Evolutionary conservation across 2,797 vertebrate genomes (phyloP), one percentile per base, ranked within the genome.

Genomic region (Phaenicophaeus curvirostris): DNA sequence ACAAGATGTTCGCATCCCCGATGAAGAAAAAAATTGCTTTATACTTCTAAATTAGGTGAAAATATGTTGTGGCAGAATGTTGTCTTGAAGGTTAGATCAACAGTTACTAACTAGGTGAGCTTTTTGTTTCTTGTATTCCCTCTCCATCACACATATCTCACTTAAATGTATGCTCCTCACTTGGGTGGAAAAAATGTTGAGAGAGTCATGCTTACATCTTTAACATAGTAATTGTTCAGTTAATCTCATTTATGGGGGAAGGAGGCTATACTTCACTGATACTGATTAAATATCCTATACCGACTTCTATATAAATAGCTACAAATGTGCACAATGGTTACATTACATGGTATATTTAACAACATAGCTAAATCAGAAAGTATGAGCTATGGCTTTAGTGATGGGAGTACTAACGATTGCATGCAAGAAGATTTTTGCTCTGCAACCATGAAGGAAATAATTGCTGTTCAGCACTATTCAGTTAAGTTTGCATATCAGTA

Each of bases 321-420:
- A 96, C 80, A 92, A 95, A 93, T 93, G 46, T 94, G 92, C 86
- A 96, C 91, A 96, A 93, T 84, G 84, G 85, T 95, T 96, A 96
- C 91, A 93, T 97, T 96, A 90, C 89, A 94, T 95, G 94, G 92
- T 96, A 87, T 96, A 93, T 96, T 97, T 95, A 97, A 93, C 96
- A 97, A 94, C 92, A 96, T 50, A 79, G 54, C 96, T 94, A 80
- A 96, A 93, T 76, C 89, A 92, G 68, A 59, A 93, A 87, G 68
- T 90, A 86, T 93, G 90, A 92, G 61, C 75, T 89, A 15, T 83
- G 85, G 87, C 59, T 96, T 95, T 95, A 91, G 4, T 88, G 81
- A 89, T 89, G 90, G 69, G 83, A 93, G 85, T 84, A 79, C 81
- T 95, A 89, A 77, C 66, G 46, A 96, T n/a, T 95, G 93, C 86